Base-by-base conservation (phyloP, 1,140 invertebrate genomes). In the Pseudomyrmex dendroicus region DNA sequence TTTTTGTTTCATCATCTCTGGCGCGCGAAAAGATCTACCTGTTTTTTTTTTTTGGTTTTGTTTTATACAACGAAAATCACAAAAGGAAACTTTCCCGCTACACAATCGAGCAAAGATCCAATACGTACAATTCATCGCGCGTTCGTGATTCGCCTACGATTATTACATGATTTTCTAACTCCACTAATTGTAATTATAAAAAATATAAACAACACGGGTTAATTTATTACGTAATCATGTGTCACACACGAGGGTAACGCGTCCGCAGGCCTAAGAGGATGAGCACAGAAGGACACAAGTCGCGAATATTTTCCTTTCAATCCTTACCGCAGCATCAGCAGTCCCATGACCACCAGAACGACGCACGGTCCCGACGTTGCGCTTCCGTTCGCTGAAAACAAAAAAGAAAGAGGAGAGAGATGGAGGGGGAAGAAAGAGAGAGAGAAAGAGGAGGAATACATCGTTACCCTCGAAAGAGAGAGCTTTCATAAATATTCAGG, bases 191-290 rank as follows among this genome's bases (percentile, higher is more conserved):
- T 86, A 85, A 89, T 89, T 89, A 90, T 90, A 90, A 90, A 90
- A 90, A 90, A 90, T 90, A 90, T 86, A 90, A 90, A 90, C 83
- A 90, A 90, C 89, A 73, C 61, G 82, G 84, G 82, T 90, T 35
- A 87, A 90, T 90, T 89, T 86, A 83, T 70, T 89, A 84, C 61
- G 78, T 66, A 73, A 59, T 54, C 50, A 46, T 84, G 66, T 89
- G 35, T 35, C 35, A 7, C 74, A 61, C 57, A 64, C 35, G 15
- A 50, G 59, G 25, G 3, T 73, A 62, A 48, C 1, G 54, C 2
- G 50, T 64, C 56, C 62, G 54, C 52, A 83, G 76, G 72, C 70
- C 76, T 77, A 62, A 73, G 50, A 35, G 74, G 87, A 73, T 86
- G 80, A 89, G 84, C 87, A 84, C 64, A n/a, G 74, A 67, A 61